Conservation (phyloP, 2,113 vertebrate species). For the Epinephelus lanceolatus region DNA sequence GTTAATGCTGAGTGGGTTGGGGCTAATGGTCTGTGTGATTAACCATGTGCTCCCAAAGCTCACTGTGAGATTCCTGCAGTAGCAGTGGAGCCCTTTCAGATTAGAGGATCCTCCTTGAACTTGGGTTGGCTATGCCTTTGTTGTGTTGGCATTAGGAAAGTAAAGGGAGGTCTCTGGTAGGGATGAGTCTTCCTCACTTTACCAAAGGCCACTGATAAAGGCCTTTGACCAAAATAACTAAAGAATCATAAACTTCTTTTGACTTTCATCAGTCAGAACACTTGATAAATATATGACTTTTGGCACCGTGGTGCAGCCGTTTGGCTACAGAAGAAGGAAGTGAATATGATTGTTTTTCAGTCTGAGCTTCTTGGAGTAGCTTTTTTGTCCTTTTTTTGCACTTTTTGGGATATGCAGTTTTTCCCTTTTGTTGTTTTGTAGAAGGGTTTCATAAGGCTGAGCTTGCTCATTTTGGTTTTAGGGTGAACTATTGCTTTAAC, state of each 20-base stretch:
- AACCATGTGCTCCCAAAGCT: slow-evolving; percentile 46
- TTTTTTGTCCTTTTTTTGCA: not conserved
- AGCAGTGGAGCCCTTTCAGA: slow-evolving; percentile 13
- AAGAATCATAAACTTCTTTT: slow-evolving; percentile 7
- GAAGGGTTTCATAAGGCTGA: not conserved
- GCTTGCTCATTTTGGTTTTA: not conserved
- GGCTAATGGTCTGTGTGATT: slow-evolving; percentile 64
- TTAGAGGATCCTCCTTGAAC: slow-evolving; percentile 25
- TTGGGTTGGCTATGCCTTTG: not conserved
- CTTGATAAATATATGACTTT: slow-evolving; percentile 28
- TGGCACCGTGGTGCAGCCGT: slow-evolving; percentile 6
- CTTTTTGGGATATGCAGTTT: not conserved
- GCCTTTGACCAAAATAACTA: not conserved
- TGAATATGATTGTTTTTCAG: slow-evolving; percentile 25
- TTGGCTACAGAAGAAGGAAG: slow-evolving; percentile 11
- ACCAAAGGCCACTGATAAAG: not conserved
- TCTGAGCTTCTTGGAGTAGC: slow-evolving; percentile 16
- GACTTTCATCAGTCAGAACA: slow-evolving; percentile 4
- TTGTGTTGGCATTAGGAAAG: slow-evolving; percentile 9
- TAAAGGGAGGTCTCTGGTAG: not conserved
- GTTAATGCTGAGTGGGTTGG: slow-evolving; percentile 51
- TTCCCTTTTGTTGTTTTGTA: not conserved
- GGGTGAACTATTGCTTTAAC: slow-evolving; percentile 2
- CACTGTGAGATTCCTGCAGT: slow-evolving; percentile 44
- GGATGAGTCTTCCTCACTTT: not conserved